Base-by-base conservation (phyloP, 2,113 vertebrate genomes). In the Toxotes chatareus region DNA sequence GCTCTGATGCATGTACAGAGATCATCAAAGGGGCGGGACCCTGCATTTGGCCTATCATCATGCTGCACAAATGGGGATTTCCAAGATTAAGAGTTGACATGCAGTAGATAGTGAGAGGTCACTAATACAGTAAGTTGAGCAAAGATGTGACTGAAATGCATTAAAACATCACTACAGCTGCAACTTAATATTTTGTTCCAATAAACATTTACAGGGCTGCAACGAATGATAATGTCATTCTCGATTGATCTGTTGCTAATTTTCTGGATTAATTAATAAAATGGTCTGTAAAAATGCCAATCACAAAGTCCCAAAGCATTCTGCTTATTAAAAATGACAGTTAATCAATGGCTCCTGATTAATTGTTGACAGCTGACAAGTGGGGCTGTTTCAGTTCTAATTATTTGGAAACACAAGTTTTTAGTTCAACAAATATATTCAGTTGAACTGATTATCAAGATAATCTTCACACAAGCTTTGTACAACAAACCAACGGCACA, bases 21-120 rank as follows among this genome's bases (percentile, higher is more conserved):
- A 82, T 77, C 73, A 72, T 67, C 4, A 6, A 49, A 38, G 34
- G 38, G 86, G 68, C 56, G 64, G 73, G 71, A 19, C 69, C 19
- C 65, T 8, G 19, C 3, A 5, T 80, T 73, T 17, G 65, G 76
- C 64, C 51, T 34, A 53, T 74, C 73, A 51, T 44, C 64, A 67
- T 1, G 27, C 70, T 72, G 56, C 76, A 68, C 60, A 56, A 61
- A 83, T 3, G 70, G 79, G 79, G 85, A 86, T 90, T 88, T 87
- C 85, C 80, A 82, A 76, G 85, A 87, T 87, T 84, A 88, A 71
- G 31, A 1, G 44, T 11, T 72, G 73, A 70, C 79, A n/a, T 62
- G 56, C 67, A 56, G 66, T 10, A 34, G 53, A 73, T 4, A 38
- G 44, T 7, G 69, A 74, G 57, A 73, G 79, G 76, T 73, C 65